A percentile compares a stretch with the other conserved stretches of the same genome.
phyloP scores from a whole-genome alignment of 2,888 invertebrate species.

The Melanostoma scalare region DNA sequence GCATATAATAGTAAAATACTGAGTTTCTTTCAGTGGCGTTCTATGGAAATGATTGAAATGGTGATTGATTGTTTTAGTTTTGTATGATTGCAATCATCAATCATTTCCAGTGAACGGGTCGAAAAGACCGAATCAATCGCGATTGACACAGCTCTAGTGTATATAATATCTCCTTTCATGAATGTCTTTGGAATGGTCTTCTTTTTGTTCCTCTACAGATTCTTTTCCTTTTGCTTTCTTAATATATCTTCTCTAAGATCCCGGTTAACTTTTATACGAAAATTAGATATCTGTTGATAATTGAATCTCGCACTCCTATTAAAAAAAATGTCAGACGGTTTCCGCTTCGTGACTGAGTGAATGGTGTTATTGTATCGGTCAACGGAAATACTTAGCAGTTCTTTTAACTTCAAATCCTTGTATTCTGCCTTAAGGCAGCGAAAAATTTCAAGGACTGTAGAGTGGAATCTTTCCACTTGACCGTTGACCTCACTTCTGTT shows the following conservation, averaged over 20 bases:
- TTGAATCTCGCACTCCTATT: conserved; percentile 26
- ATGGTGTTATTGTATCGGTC: conserved; percentile 72
- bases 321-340: conserved; percentile 66
- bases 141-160: too few species aligned
- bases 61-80: too few species aligned
- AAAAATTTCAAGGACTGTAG: conserved; percentile 63
- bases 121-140: too few species aligned
- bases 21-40: too few species aligned
- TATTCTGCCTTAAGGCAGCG: conserved; percentile 61
- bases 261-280: neutral
- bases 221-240: too few species aligned
- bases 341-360: conserved; percentile 63
- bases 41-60: too few species aligned
- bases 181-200: neutral
- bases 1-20: too few species aligned
- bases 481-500: conserved; percentile 68
- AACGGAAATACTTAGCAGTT: conserved; percentile 42
- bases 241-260: neutral
- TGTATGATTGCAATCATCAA: too few species aligned
- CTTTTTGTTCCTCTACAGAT: too few species aligned
- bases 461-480: conserved; percentile 61
- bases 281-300: conserved; percentile 4
- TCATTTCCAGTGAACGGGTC: too few species aligned
- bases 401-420: conserved; percentile 15
- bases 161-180: neutral